phyloP scores from a whole-genome alignment of 2,797 vertebrate genomes.

The Platyrinchus mystaceus region DNA sequence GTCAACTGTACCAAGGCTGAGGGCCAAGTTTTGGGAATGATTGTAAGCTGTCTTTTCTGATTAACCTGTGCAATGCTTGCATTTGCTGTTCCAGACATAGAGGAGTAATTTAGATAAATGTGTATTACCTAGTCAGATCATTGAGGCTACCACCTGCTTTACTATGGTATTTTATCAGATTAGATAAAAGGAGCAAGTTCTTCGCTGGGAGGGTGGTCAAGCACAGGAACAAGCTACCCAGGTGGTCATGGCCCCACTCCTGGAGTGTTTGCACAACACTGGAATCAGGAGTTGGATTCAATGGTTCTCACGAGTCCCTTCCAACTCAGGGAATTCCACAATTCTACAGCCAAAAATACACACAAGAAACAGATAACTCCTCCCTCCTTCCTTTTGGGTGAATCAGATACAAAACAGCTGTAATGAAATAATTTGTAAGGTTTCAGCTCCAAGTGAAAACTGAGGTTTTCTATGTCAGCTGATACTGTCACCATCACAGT shows the following conservation, averaged over 20 bases:
- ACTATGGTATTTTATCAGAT: background rate
- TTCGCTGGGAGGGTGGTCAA: background rate
- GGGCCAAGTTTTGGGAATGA: background rate
- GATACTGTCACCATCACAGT: background rate
- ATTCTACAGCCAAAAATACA: background rate
- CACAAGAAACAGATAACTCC: background rate
- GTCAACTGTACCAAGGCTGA: background rate
- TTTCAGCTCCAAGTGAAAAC: background rate
- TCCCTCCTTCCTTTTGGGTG: background rate
- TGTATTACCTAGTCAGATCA: background rate
- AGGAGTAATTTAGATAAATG: background rate
- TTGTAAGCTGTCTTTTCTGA: background rate
- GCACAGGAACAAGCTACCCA: background rate
- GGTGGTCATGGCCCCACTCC: background rate
- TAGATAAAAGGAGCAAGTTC: background rate
- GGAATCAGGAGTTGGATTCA: background rate
- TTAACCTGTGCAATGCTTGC: background rate
- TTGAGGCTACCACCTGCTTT: background rate
- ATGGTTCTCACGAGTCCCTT: background rate
- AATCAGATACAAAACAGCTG: background rate
- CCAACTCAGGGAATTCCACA: background rate
- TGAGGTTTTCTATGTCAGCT: background rate
- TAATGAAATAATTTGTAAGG: background rate
- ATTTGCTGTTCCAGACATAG: background rate
- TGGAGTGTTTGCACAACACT: background rate